Conservation (phyloP, 2,888 invertebrate genomes). For the Eupithecia insigniata region DNA sequence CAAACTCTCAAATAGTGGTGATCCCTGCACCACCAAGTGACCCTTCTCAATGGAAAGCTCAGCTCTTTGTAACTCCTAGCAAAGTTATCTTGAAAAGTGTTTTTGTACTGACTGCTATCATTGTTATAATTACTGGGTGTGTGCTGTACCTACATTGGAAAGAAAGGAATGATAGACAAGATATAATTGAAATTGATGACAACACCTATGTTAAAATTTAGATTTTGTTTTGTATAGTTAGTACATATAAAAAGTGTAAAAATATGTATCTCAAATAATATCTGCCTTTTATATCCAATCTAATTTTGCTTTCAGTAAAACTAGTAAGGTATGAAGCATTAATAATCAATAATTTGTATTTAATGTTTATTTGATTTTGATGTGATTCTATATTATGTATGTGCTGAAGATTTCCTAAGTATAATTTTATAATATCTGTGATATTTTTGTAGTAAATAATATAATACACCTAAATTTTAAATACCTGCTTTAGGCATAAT, state of each 20-base stretch:
- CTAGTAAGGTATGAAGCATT: background rate
- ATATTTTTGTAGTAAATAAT: constrained; percentile 32
- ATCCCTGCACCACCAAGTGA: constrained; percentile 93
- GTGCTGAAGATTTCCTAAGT: background rate
- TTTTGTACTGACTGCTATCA: constrained; percentile 93
- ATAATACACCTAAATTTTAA: background rate
- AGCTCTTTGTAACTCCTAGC: constrained; percentile 97
- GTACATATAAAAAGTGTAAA: too few relatives aligned
- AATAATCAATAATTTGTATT: background rate
- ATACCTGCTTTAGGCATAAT: background rate
- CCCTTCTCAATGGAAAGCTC: constrained; percentile 93
- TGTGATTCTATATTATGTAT: background rate
- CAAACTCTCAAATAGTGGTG: constrained; percentile 98
- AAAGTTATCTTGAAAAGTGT: constrained; percentile 96
- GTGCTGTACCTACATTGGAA: constrained; percentile 95
- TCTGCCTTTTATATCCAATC: too few relatives aligned
- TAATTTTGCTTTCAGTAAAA: background rate
- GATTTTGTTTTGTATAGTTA: constrained; percentile 16
- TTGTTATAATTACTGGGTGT: constrained; percentile 92
- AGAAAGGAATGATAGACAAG: constrained; percentile 86
- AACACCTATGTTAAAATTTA: constrained; percentile 77
- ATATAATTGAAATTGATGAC: constrained; percentile 78
- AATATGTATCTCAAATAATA: too few relatives aligned
- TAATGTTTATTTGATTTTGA: background rate
- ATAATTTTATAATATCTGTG: constrained; percentile 32